phyloP scores from a whole-genome alignment of 2,113 vertebrate genomes.

The Anguilla japonica region DNA sequence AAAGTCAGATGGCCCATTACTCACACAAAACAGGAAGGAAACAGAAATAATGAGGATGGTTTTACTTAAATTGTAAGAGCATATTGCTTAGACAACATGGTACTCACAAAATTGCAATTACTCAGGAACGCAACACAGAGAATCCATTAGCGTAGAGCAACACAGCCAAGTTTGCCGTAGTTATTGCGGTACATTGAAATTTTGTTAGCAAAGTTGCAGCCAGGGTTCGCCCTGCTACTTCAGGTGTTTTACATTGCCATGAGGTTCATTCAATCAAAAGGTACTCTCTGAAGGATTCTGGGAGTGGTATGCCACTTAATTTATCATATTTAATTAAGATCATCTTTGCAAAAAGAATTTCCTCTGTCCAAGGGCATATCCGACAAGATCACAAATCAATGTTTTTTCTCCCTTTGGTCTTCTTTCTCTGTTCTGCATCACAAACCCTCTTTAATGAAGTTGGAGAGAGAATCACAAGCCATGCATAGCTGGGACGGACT shows the following conservation, averaged over 20 bases:
- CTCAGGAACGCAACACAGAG: not conserved
- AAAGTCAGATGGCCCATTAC: not conserved
- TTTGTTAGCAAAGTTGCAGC: not conserved
- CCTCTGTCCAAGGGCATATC: conserved; percentile 9
- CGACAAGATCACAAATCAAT: conserved; percentile 9
- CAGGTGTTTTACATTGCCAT: not conserved
- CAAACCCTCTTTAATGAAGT: conserved; percentile 17
- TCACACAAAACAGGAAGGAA: not conserved
- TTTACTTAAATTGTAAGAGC: not conserved
- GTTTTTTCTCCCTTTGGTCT: not conserved
- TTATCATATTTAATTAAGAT: conserved; percentile 3
- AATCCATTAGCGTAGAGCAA: not conserved
- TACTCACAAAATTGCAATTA: no score
- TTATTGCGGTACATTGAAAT: not conserved
- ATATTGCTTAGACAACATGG: not conserved
- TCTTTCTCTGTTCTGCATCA: conserved; percentile 8
- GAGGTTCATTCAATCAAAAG: not conserved
- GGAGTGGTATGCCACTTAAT: not conserved
- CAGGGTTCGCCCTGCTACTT: not conserved
- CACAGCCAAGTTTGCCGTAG: not conserved
- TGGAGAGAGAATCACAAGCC: not conserved
- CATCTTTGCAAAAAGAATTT: not conserved
- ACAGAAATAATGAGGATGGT: not conserved
- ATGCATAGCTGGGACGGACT: not conserved
- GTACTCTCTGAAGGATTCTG: not conserved